A percentile compares a stretch with the other conserved stretches of the same genome.
These are phyloP conservation scores for Pseudanteris insignis DNA, from an alignment of 2,888 invertebrate genomes.

Conservation along the genomic window DNA sequence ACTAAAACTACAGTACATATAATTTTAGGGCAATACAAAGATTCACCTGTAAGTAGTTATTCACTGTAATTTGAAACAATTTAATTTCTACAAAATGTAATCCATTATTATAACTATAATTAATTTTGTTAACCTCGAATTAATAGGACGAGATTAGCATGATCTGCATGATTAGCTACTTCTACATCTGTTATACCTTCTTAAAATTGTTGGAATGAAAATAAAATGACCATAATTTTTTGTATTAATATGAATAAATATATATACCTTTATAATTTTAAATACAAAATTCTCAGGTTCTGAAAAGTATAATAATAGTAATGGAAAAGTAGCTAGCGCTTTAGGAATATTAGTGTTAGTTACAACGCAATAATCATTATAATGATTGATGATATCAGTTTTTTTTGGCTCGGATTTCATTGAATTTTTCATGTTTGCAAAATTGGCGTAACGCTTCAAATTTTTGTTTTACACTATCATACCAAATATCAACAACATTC, in stretches of 20 bases:
- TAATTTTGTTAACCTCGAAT: no score
- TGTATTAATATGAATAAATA: no score
- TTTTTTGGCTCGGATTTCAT: no score
- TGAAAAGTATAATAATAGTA: slow-evolving; percentile 10
- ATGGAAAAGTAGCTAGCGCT: slow-evolving; percentile 4
- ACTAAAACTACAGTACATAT: background rate
- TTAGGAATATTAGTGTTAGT: slow-evolving; percentile 2
- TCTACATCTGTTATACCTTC: no score
- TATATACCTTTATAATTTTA: background rate
- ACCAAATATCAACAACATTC: slow-evolving; percentile 5
- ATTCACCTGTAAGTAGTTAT: background rate
- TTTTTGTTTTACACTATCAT: background rate
- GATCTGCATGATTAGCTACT: no score
- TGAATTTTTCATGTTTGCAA: background rate
- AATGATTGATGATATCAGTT: slow-evolving; percentile 1
- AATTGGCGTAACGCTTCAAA: slow-evolving; percentile 18
- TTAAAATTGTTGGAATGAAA: no score
- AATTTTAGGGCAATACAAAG: background rate
- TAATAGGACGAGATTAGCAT: no score
- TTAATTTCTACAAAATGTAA: no score
- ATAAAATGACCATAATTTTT: no score
- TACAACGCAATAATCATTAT: slow-evolving; percentile 11
- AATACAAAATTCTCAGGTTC: slow-evolving; percentile 1
- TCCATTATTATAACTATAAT: no score
- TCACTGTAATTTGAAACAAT: no score